Conservation (phyloP, 1,140 invertebrate species). For the Musca domestica region DNA sequence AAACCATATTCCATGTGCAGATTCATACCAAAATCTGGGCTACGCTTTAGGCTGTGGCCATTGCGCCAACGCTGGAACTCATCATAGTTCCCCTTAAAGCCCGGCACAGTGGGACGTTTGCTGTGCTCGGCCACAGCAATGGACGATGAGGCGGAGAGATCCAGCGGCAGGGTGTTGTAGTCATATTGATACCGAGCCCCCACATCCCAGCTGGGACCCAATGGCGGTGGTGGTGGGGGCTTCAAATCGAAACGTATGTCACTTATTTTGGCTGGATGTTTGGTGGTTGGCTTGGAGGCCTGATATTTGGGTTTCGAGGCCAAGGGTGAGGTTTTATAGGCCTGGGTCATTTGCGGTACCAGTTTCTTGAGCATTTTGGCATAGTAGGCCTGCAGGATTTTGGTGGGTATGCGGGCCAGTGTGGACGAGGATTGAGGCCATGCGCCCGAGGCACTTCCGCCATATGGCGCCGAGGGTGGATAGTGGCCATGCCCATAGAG, state of each 20-base stretch:
- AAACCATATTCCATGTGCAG: conserved; percentile 78
- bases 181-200: conserved; percentile 39
- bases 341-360: conserved; percentile 35
- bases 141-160: conserved; percentile 37
- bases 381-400: conserved; percentile 47
- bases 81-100: conserved; percentile 51
- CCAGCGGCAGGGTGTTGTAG: conserved; percentile 45
- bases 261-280: conserved; percentile 33
- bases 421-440: conserved; percentile 28
- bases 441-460: conserved; percentile 35
- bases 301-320: neutral
- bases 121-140: conserved; percentile 30
- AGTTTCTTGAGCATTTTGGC: conserved; percentile 47
- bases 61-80: conserved; percentile 57
- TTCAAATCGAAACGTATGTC: conserved; percentile 47
- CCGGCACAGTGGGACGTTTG: conserved; percentile 37
- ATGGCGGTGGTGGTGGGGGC: conserved; percentile 42
- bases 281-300: conserved; percentile 9
- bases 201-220: conserved; percentile 39
- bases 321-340: conserved; percentile 19
- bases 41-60: conserved; percentile 45
- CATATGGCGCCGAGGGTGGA: conserved; percentile 26
- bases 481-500: conserved; percentile 17
- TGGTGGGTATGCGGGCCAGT: conserved; percentile 35
- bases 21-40: conserved; percentile 61